A percentile compares a stretch with the other conserved stretches of the same genome.
These are phyloP conservation scores for Campylomormyrus numenius DNA, from an alignment of 2,113 vertebrate species.

Conservation along the genomic window DNA sequence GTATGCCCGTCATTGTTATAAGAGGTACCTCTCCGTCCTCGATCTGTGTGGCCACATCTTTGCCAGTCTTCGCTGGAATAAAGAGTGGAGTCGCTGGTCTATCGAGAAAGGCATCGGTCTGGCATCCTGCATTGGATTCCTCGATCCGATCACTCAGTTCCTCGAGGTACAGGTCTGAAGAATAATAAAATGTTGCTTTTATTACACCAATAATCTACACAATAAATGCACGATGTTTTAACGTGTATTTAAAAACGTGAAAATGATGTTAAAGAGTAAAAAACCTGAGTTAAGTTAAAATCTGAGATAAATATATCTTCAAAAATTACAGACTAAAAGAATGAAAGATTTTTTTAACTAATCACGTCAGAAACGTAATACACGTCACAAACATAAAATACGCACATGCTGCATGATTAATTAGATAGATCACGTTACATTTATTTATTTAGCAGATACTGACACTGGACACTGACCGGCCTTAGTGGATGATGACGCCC, in stretches of 20 bases:
- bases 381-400: not conserved
- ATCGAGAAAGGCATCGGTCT: slow-evolving; percentile 86
- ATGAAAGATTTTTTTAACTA: not conserved
- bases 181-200: slow-evolving; percentile 21
- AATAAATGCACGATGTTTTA: not conserved
- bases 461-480: not conserved
- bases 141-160: slow-evolving; percentile 70
- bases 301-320: not conserved
- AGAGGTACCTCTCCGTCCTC: slow-evolving; percentile 79
- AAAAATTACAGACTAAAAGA: not conserved
- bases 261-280: not conserved
- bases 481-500: not conserved
- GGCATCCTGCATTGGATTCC: slow-evolving; percentile 69
- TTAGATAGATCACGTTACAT: not conserved
- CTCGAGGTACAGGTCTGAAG: slow-evolving; percentile 83
- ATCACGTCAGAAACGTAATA: not conserved
- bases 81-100: slow-evolving; percentile 81
- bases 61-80: slow-evolving; percentile 81
- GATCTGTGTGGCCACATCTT: slow-evolving; percentile 79
- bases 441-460: not conserved
- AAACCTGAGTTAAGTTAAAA: not conserved
- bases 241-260: not conserved
- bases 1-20: not conserved
- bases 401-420: not conserved
- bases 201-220: not conserved